Percentiles rank a stretch among this genome's conserved stretches.
Evolutionary conservation across 2,888 invertebrate species (phyloP).

Genomic region (Zele albiditarsus): DNA sequence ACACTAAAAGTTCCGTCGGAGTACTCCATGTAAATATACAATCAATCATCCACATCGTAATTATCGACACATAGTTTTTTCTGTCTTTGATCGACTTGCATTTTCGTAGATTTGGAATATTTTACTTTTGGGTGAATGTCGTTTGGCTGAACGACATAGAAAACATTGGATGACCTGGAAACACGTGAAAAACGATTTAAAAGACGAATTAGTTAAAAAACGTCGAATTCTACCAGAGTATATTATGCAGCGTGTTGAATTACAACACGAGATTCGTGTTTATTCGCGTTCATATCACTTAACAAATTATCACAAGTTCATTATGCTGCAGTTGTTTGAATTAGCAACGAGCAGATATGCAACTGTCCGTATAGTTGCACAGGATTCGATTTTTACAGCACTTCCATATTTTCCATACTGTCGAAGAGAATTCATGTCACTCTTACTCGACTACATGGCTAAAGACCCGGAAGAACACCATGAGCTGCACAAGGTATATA

Average conservation of each 20-base stretch:
- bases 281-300: slow-evolving; percentile 73
- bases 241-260: slow-evolving; percentile 57
- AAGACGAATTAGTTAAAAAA: slow-evolving; percentile 78
- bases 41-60: neutral
- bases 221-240: slow-evolving; percentile 74
- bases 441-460: slow-evolving; percentile 77
- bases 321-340: slow-evolving; percentile 78
- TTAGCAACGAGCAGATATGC: slow-evolving; percentile 81
- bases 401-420: slow-evolving; percentile 82
- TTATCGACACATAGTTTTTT: neutral
- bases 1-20: slow-evolving; percentile 82
- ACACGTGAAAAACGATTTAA: slow-evolving; percentile 77
- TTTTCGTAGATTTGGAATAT: slow-evolving; percentile 80
- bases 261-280: slow-evolving; percentile 67
- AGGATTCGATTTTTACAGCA: slow-evolving; percentile 78
- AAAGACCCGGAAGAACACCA: slow-evolving; percentile 78
- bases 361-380: slow-evolving; percentile 81
- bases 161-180: slow-evolving; percentile 80
- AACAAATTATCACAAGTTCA: slow-evolving; percentile 77
- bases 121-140: slow-evolving; percentile 75
- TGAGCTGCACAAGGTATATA: slow-evolving; percentile 79
- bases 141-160: slow-evolving; percentile 76
- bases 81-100: neutral
- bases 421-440: slow-evolving; percentile 79
- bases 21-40: slow-evolving; percentile 73